Base-by-base conservation (phyloP, 2,797 vertebrate genomes). In the Paedocypris micromegethes region DNA sequence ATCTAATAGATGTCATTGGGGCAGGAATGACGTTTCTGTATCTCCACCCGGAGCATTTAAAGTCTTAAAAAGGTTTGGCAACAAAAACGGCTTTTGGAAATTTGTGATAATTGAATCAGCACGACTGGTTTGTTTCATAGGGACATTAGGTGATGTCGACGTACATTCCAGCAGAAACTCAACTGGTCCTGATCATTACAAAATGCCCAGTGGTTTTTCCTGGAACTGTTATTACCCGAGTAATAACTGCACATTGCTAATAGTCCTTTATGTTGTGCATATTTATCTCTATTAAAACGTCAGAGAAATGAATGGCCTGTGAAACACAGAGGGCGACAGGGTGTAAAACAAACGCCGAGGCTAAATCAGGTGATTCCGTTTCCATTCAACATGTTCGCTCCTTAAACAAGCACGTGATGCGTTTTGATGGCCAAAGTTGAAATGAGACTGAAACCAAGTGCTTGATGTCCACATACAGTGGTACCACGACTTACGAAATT, bases 31-130 rank as follows among this genome's bases (percentile, higher is more conserved):
- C 45, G 56, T 45, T 4, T n/a, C 52, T 55, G 58, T 23, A 5
- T 49, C 37, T 58, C 68, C 48, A 70, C 54, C 68, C 68, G 46
- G 47, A 58, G n/a, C 50, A 60, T 38, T 61, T 50, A 54, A 39
- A 5, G 2, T 43, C 7, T 60, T 54, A n/a, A 66, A 41, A 42
- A 39, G 8, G 9, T 66, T 72, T 23, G 45, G n/a, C 5, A 50
- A 64, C 48, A 70, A 48, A 50, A 37, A 8, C 8, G 23, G 23
- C 23, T 23, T 23, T 23, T 23, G 23, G 23, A 23, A 23, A 23
- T 23, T 23, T 23, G 23, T 23, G 23, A 23, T 23, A 23, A 23
- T 23, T 23, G 23, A 23, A 68, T 60, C 2, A 2, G 71, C 7
- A 54, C 54, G 52, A 41, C 47, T 51, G 44, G 43, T n/a, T 40